Conservation (phyloP, 1,140 invertebrate species). For the Solenopsis invicta region DNA sequence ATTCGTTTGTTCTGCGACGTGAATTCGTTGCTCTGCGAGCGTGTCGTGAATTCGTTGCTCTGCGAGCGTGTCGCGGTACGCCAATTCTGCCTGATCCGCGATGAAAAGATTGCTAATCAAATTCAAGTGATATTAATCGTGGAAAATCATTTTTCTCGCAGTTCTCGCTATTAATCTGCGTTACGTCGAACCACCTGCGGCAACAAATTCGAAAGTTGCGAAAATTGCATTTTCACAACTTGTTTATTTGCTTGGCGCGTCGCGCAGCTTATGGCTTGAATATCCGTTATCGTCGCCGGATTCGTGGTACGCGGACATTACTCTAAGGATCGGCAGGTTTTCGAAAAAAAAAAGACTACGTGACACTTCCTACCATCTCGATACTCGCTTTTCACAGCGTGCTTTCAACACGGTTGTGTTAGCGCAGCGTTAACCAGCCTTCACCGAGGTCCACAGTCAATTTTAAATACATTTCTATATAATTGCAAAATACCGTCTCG, state of each 20-base stretch:
- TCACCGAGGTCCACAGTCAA: background rate
- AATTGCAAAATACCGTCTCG: background rate
- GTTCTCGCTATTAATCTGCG: too few relatives aligned
- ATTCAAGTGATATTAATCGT: conserved; percentile 6
- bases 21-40: too few relatives aligned
- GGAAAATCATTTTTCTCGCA: background rate
- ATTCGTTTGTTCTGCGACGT: background rate
- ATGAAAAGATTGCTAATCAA: background rate
- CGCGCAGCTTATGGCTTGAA: background rate
- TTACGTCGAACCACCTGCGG: background rate
- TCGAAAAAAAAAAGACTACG: background rate
- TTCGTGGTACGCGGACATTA: background rate
- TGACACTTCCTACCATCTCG: background rate
- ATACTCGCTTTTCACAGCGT: background rate
- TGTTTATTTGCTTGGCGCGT: background rate
- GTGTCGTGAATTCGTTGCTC: too few relatives aligned
- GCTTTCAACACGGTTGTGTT: background rate
- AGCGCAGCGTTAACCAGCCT: background rate
- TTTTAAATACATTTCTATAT: conserved; percentile 7
- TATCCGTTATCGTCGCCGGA: background rate
- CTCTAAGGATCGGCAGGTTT: background rate
- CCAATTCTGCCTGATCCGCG: background rate
- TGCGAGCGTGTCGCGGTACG: background rate
- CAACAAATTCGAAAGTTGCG: background rate
- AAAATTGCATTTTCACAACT: background rate